Conservation (phyloP, 2,888 invertebrate species). For the Spilarctia lutea region DNA sequence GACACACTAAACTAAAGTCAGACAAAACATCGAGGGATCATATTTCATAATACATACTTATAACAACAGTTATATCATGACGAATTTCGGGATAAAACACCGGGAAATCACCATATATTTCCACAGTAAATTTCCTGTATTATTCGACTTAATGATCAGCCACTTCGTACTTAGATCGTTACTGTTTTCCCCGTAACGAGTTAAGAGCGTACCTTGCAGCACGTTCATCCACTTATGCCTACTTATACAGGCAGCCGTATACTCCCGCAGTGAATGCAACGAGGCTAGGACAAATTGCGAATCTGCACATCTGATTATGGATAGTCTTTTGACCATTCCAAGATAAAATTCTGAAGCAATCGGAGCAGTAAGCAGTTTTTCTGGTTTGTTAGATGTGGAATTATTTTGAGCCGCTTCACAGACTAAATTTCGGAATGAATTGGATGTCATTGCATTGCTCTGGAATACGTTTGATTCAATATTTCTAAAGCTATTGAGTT, state of each 20-base stretch:
- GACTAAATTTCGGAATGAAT: too few relatives aligned
- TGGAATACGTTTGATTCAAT: too few relatives aligned
- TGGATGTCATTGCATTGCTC: not conserved
- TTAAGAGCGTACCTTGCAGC: not conserved
- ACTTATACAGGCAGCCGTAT: slow-evolving; percentile 4
- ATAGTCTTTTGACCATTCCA: slow-evolving; percentile 9
- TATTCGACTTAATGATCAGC: not conserved
- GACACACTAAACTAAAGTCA: too few relatives aligned
- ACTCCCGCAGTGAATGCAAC: not conserved
- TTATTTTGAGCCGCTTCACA: not conserved
- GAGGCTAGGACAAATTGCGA: slow-evolving; percentile 20
- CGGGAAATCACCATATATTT: not conserved
- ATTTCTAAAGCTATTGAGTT: too few relatives aligned
- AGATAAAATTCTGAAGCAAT: slow-evolving; percentile 11
- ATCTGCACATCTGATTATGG: slow-evolving; percentile 21
- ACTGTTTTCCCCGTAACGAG: not conserved
- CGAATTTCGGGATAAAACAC: not conserved
- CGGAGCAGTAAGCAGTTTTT: slow-evolving; percentile 6
- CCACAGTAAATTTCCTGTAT: not conserved
- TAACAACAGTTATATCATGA: not conserved
- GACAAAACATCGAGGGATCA: not conserved
- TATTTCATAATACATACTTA: not conserved
- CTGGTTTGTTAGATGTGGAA: slow-evolving; percentile 5
- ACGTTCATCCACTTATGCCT: slow-evolving; percentile 10
- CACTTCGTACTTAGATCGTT: slow-evolving; percentile 1